Conservation (phyloP, 1,140 invertebrate species). For the Bicyclus anynana region DNA sequence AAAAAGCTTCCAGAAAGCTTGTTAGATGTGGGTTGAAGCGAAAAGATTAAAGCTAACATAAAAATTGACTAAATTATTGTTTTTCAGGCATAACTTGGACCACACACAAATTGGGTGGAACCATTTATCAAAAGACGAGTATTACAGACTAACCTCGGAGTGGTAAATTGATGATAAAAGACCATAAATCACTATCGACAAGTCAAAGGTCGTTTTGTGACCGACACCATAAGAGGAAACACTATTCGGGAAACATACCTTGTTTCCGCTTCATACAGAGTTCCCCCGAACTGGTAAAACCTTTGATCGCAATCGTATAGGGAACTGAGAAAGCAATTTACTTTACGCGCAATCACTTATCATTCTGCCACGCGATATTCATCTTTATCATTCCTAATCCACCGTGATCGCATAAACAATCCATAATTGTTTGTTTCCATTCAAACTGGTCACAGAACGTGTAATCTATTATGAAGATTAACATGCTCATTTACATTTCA, state of each 20-base stretch:
- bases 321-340: conserved; percentile 51
- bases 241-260: conserved; percentile 47
- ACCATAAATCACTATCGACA: conserved; percentile 51
- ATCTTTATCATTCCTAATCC: conserved; percentile 39
- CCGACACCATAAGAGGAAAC: conserved; percentile 53
- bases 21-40: too few relatives aligned
- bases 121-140: conserved; percentile 23
- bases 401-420: conserved; percentile 34
- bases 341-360: conserved; percentile 52
- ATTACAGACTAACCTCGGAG: conserved; percentile 11
- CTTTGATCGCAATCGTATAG: conserved; percentile 53
- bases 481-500: conserved; percentile 41
- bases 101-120: not conserved
- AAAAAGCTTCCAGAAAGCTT: too few relatives aligned
- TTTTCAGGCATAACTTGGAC: conserved; percentile 9
- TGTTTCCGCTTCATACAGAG: conserved; percentile 35
- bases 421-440: conserved; percentile 31
- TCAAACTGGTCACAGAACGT: conserved; percentile 28
- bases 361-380: conserved; percentile 37
- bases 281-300: conserved; percentile 38
- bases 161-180: conserved; percentile 21
- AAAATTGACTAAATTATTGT: conserved; percentile 4
- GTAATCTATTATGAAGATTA: conserved; percentile 43
- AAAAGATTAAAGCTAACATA: too few relatives aligned
- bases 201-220: conserved; percentile 28